phyloP scores from a whole-genome alignment of 2,888 invertebrate species.

The Endomychus coccineus region DNA sequence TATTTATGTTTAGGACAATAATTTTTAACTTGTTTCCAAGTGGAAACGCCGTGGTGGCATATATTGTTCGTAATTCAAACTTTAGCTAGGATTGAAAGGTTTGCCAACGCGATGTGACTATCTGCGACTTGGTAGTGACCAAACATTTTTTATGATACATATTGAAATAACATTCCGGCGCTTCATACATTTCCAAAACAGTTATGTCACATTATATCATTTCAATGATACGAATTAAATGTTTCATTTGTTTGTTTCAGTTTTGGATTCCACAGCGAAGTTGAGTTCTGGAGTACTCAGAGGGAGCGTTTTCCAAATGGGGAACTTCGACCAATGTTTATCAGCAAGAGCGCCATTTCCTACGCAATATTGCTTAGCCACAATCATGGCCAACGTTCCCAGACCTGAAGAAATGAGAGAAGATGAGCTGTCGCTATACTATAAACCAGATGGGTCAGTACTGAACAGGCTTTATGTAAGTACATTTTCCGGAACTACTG shows the following conservation, averaged over 20 bases:
- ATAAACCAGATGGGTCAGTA: constrained; percentile 33
- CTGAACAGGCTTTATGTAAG: constrained; percentile 39
- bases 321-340: constrained; percentile 55
- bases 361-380: constrained; percentile 40
- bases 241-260: constrained; percentile 35
- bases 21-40: no score
- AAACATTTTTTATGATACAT: background rate
- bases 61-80: background rate
- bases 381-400: constrained; percentile 31
- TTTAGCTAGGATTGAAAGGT: no score
- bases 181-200: no score
- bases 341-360: constrained; percentile 38
- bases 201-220: no score
- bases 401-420: constrained; percentile 23
- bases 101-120: background rate
- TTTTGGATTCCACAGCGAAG: constrained; percentile 57
- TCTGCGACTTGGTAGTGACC: no score
- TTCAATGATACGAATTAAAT: background rate
- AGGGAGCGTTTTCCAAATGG: constrained; percentile 52
- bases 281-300: constrained; percentile 50
- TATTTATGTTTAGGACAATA: no score
- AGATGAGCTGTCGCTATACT: constrained; percentile 33
- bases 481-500: no score
- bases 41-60: no score
- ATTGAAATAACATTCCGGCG: background rate